A percentile compares a stretch with the other conserved stretches of the same genome.
Conservation (phyloP, 1,140 invertebrate genomes). For the Euglossa dilemma region DNA sequence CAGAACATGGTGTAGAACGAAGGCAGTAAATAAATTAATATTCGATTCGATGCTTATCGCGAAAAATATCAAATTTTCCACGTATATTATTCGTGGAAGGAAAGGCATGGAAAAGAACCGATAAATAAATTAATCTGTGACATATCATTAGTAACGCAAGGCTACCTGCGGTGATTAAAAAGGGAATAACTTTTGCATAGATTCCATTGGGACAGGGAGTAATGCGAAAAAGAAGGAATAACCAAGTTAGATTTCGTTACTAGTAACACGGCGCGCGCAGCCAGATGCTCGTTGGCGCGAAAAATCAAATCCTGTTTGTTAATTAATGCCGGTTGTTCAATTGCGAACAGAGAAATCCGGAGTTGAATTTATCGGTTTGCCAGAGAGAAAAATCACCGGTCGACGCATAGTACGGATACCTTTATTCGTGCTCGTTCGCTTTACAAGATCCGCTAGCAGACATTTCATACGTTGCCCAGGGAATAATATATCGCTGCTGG, state of each 20-base stretch:
- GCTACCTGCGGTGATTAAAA: neutral
- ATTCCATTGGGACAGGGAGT: neutral
- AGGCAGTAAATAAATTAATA: no score
- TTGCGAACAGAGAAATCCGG: conserved; percentile 4
- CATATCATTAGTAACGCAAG: no score
- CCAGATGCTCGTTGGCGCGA: neutral
- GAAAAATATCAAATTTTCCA: no score
- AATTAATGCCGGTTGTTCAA: conserved; percentile 29
- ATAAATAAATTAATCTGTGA: no score
- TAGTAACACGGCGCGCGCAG: no score
- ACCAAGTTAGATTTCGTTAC: neutral
- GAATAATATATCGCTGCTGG: conserved; percentile 28
- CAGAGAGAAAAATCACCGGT: neutral
- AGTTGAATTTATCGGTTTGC: conserved; percentile 21
- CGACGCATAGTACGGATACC: conserved; percentile 19
- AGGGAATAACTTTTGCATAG: neutral
- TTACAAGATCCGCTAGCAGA: conserved; percentile 14
- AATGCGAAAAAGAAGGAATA: neutral
- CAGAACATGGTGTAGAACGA: no score
- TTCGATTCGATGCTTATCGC: no score
- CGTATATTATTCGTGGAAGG: no score
- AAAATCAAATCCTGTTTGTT: conserved; percentile 16
- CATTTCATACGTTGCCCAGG: conserved; percentile 21
- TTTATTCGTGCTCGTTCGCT: neutral
- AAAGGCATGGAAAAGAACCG: no score